Evolutionary conservation across 1,140 invertebrate species (phyloP), one percentile per base, ranked within the genome.

Genomic region (Trialeurodes vaporariorum): DNA sequence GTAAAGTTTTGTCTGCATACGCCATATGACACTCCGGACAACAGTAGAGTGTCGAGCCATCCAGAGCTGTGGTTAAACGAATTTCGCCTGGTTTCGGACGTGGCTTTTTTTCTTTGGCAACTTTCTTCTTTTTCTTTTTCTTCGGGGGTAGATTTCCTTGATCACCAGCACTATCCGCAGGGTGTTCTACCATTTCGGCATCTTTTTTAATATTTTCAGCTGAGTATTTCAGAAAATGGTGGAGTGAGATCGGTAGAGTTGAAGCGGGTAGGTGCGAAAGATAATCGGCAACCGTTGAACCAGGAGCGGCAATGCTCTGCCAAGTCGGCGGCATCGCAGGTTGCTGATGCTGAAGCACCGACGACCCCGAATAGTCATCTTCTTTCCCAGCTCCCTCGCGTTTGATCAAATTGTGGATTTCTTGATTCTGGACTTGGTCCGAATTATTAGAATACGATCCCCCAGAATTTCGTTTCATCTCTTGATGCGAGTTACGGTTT

Each of bases 21-120:
- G 89, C 87, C 85, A 92, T 87, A 75, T 93, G 89, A 73, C 91
- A 92, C 74, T 92, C 90, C 1, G 90, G 90, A 75, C 90, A 92
- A 75, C 90, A 91, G 72, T 90, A 92, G 1, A 92, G 75, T 0
- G 90, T 91, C 22, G 89, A 90, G 0, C 91, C 90, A 72, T 92
- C 90, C 24, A 92, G 76, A 0, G 90, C 90, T 1, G 90, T 92
- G 0, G 89, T 90, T 22, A 93, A 77, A 25, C 89, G 81, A 71
- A 92, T 92, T 79, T 92, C 89, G 5, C 89, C 89, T 0, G 90
- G 90, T 73, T 90, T 90, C 0, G 89, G 87, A 58, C 88, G 78
- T 0, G 87, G 87, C 72, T 92, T 91, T 71, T 90, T 89, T 72
- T 90, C 88, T 73, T 90, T 90, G 22, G 84, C 82, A 0, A 82